Conservation (phyloP, 2,113 vertebrate genomes). For the Thymallus thymallus region DNA sequence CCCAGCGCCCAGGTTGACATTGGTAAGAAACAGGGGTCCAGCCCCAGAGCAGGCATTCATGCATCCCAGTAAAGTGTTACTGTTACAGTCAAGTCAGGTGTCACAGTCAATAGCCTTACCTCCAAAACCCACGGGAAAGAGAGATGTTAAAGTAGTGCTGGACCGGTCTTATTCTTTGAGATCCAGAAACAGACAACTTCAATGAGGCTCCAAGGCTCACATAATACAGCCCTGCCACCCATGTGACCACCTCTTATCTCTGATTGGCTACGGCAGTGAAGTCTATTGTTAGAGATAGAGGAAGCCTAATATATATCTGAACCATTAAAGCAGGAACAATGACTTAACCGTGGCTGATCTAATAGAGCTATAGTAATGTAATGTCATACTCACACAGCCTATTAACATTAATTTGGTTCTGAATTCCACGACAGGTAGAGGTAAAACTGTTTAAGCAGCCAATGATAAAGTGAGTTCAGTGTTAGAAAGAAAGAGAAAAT, state of each 20-base stretch:
- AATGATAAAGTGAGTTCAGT: background rate
- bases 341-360: background rate
- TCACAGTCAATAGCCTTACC: constrained; percentile 40
- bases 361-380: too few relatives aligned
- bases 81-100: too few relatives aligned
- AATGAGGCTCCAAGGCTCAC: constrained; percentile 51
- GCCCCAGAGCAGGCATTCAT: too few relatives aligned
- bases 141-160: constrained; percentile 24
- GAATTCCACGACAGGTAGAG: background rate
- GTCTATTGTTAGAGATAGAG: constrained; percentile 69
- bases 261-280: constrained; percentile 49
- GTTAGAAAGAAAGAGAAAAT: background rate
- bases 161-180: constrained; percentile 46
- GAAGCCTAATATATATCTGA: background rate
- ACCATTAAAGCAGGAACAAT: background rate
- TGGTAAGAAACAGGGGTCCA: too few relatives aligned
- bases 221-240: constrained; percentile 54
- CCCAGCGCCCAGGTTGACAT: background rate
- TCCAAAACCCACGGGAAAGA: constrained; percentile 28
- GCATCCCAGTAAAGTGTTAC: too few relatives aligned
- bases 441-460: background rate
- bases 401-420: background rate
- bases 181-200: constrained; percentile 51
- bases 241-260: constrained; percentile 46
- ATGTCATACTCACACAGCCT: too few relatives aligned